phyloP scores from a whole-genome alignment of 2,888 invertebrate genomes.

The Apodemia zela region DNA sequence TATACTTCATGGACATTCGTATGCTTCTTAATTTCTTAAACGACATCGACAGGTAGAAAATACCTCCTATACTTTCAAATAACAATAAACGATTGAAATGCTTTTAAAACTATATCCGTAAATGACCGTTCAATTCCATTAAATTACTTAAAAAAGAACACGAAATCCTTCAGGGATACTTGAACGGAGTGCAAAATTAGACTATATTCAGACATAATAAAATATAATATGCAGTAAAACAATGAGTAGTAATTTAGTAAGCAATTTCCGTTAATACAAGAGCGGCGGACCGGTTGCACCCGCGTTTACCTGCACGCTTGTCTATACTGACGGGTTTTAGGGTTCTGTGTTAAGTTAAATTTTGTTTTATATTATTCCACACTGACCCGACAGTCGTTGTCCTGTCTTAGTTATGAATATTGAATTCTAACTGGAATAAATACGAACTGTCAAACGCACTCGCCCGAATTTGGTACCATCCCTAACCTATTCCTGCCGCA shows the following conservation, averaged over 20 bases:
- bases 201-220: slow-evolving; percentile 29
- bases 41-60: background rate
- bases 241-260: slow-evolving; percentile 50
- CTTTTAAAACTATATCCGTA: background rate
- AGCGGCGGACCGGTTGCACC: slow-evolving; percentile 48
- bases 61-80: background rate
- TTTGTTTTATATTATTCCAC: too few relatives aligned
- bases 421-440: too few relatives aligned
- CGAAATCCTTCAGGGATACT: background rate
- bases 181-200: slow-evolving; percentile 4
- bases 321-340: slow-evolving; percentile 29
- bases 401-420: too few relatives aligned
- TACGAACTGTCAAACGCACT: too few relatives aligned
- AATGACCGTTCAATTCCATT: background rate
- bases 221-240: slow-evolving; percentile 35
- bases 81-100: background rate
- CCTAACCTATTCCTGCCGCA: too few relatives aligned
- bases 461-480: too few relatives aligned
- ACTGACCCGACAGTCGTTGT: too few relatives aligned
- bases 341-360: slow-evolving; percentile 9
- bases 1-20: too few relatives aligned
- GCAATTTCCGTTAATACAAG: slow-evolving; percentile 59
- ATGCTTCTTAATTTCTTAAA: too few relatives aligned
- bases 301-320: slow-evolving; percentile 63
- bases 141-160: slow-evolving; percentile 3